phyloP scores from a whole-genome alignment of 2,113 vertebrate genomes.

The Erinaceus europaeus region DNA sequence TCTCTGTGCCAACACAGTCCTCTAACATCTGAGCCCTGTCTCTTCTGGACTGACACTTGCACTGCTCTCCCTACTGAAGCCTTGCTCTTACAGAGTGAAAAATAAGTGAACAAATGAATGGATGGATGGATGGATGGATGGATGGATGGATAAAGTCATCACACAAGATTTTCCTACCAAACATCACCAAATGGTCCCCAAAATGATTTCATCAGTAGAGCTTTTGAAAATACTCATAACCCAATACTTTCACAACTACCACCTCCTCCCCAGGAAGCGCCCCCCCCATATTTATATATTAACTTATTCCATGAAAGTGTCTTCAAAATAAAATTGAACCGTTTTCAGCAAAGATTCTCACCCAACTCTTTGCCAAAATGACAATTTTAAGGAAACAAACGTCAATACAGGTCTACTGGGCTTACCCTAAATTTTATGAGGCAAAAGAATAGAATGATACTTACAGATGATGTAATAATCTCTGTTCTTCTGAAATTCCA shows the following conservation, averaged over 20 bases:
- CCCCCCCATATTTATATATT: constrained; percentile 29
- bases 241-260: neutral
- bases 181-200: constrained; percentile 56
- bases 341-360: constrained; percentile 27
- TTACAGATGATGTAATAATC: constrained; percentile 99
- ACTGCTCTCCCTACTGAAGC: too few species aligned
- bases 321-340: neutral
- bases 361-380: constrained; percentile 56
- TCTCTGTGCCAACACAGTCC: too few species aligned
- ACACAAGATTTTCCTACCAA: constrained; percentile 61
- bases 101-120: neutral
- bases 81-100: too few species aligned
- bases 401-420: constrained; percentile 71
- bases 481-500: constrained; percentile 97
- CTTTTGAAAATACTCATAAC: constrained; percentile 14
- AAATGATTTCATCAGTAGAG: constrained; percentile 31
- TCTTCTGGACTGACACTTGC: too few species aligned
- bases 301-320: constrained; percentile 41
- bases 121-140: neutral
- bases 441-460: constrained; percentile 78
- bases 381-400: constrained; percentile 59
- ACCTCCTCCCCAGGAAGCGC: neutral
- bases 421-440: constrained; percentile 59
- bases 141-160: constrained; percentile 34
- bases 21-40: too few species aligned